These are phyloP conservation scores for Drosophila prostipennis DNA, from an alignment of 2,888 invertebrate species.

Conservation along the genomic window DNA sequence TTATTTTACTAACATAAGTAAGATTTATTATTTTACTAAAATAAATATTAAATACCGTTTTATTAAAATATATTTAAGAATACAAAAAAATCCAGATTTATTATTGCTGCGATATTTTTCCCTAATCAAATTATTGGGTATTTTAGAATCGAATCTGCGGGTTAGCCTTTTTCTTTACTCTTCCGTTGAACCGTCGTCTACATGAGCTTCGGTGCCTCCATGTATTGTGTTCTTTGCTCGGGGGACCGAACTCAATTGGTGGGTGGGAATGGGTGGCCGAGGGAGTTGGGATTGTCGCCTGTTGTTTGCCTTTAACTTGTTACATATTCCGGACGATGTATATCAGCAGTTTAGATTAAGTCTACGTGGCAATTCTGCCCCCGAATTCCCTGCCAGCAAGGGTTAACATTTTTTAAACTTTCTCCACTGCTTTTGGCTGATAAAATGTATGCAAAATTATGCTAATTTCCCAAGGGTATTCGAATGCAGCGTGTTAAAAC, in stretches of 20 bases:
- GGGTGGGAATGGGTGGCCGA: slow-evolving; percentile 7
- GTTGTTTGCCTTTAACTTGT: slow-evolving; percentile 69
- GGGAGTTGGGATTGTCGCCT: slow-evolving; percentile 45
- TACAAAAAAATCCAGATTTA: no score
- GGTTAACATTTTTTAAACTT: slow-evolving; percentile 40
- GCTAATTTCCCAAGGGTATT: slow-evolving; percentile 71
- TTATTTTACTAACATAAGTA: no score
- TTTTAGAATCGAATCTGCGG: background rate
- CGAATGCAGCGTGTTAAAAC: slow-evolving; percentile 64
- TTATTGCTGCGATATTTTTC: background rate
- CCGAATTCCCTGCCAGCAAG: background rate
- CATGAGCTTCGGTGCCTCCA: slow-evolving; percentile 25
- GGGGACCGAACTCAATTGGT: slow-evolving; percentile 34
- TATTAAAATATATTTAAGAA: no score
- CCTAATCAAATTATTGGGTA: slow-evolving; percentile 4
- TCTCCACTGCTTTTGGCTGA: slow-evolving; percentile 24
- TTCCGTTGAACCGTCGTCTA: slow-evolving; percentile 13
- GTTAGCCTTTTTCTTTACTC: background rate
- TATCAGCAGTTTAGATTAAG: slow-evolving; percentile 67
- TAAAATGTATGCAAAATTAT: slow-evolving; percentile 70
- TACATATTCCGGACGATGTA: slow-evolving; percentile 73
- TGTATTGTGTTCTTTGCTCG: slow-evolving; percentile 42
- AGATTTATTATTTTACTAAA: no score
- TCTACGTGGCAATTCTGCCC: slow-evolving; percentile 44
- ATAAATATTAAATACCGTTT: no score